Conservation (phyloP, 2,797 vertebrate genomes). For the Apogon hyalosoma region DNA sequence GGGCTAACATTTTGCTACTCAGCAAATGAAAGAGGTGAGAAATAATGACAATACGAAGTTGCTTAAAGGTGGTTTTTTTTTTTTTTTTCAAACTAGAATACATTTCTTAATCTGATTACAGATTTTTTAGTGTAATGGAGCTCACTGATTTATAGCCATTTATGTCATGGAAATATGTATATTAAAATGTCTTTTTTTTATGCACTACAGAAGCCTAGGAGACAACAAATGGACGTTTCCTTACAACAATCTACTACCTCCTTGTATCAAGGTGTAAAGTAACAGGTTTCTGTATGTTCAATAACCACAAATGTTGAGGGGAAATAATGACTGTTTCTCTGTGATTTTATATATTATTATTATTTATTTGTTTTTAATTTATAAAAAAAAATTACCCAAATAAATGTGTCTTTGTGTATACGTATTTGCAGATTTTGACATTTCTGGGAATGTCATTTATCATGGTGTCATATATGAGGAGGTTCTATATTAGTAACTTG, state of each 20-base stretch:
- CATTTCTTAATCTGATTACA: too few species aligned
- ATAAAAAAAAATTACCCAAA: constrained; percentile 9
- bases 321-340: not conserved
- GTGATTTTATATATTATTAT: too few species aligned
- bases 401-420: constrained; percentile 41
- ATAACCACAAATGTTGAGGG: constrained; percentile 11
- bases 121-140: too few species aligned
- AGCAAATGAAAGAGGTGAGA: constrained; percentile 38
- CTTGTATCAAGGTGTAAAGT: not conserved
- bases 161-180: not conserved
- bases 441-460: not conserved
- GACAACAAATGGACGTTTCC: constrained; percentile 13
- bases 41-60: not conserved
- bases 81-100: too few species aligned
- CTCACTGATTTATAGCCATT: not conserved
- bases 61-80: too few species aligned
- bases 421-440: not conserved
- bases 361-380: too few species aligned
- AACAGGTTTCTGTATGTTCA: not conserved
- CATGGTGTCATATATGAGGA: too few species aligned
- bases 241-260: constrained; percentile 6
- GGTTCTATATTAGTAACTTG: not conserved
- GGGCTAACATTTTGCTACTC: not conserved
- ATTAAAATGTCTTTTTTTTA: constrained; percentile 2
- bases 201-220: constrained; percentile 32